phyloP scores from a whole-genome alignment of 2,113 vertebrate species.

The Lamprotornis superbus region DNA sequence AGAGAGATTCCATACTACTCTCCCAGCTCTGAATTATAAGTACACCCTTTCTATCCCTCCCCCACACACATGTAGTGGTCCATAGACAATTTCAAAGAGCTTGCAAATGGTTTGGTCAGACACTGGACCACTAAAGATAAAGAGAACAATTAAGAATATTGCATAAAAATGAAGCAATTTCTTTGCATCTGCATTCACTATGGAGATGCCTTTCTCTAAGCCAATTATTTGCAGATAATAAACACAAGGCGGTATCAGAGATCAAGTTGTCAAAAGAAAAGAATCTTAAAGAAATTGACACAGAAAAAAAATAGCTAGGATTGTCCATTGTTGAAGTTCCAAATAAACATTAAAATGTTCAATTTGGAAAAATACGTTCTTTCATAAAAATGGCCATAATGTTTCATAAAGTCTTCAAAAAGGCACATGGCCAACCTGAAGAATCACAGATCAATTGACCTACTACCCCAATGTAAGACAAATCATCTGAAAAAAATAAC shows the following conservation, averaged over 20 bases:
- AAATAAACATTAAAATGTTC: conserved; percentile 1
- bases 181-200: conserved; percentile 53
- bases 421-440: not conserved
- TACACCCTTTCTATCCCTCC: not conserved
- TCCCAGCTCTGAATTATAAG: conserved; percentile 13
- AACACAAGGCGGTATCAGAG: conserved; percentile 37
- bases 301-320: not conserved
- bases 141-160: conserved; percentile 60
- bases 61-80: not conserved
- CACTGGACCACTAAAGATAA: conserved; percentile 59
- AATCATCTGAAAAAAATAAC: not conserved
- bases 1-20: not conserved
- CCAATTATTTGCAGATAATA: conserved; percentile 60
- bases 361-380: not conserved
- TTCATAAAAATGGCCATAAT: not conserved
- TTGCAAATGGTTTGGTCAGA: conserved; percentile 51
- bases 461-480: not conserved
- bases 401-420: not conserved
- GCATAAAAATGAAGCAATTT: conserved; percentile 62
- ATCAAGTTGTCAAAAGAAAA: conserved; percentile 51
- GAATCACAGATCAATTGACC: not conserved
- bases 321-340: not conserved
- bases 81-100: conserved; percentile 45
- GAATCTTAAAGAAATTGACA: conserved; percentile 6
- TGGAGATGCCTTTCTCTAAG: conserved; percentile 45